These are phyloP conservation scores for Mallotus villosus DNA, from an alignment of 2,797 vertebrate species.

Conservation along the genomic window DNA sequence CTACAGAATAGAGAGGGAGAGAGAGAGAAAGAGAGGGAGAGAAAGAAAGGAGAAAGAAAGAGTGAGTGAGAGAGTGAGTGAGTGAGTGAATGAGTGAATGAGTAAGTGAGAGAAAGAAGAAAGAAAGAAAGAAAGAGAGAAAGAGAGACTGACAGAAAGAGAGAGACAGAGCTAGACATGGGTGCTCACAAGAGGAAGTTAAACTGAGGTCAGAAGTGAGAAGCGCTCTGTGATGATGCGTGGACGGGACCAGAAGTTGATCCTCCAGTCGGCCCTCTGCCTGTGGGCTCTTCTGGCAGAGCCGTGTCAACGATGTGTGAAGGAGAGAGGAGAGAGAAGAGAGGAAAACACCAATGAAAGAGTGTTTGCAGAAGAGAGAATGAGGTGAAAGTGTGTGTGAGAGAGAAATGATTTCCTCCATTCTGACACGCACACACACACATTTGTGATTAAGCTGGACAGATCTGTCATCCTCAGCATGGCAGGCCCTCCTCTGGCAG, in stretches of 20 bases:
- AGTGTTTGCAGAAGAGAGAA: constrained; percentile 35
- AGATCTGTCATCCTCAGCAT: constrained; percentile 67
- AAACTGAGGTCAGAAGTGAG: not conserved
- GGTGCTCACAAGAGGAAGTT: not conserved
- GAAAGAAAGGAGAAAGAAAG: constrained; percentile 36
- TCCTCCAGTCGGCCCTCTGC: not conserved
- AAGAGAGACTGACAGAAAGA: too few relatives aligned
- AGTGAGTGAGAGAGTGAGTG: constrained; percentile 17
- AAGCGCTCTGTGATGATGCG: not conserved
- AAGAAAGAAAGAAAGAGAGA: too few relatives aligned
- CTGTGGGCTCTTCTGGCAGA: not conserved
- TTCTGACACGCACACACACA: constrained; percentile 21
- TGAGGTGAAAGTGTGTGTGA: constrained; percentile 51
- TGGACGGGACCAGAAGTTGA: not conserved
- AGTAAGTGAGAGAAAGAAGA: too few relatives aligned
- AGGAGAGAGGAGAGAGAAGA: constrained; percentile 15
- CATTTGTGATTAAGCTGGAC: constrained; percentile 56
- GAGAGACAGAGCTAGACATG: constrained; percentile 16
- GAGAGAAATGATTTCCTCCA: constrained; percentile 39
- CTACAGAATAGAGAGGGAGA: constrained; percentile 24
- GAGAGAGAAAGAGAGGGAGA: constrained; percentile 30
- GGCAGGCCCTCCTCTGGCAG: constrained; percentile 65
- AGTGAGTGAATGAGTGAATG: too few relatives aligned
- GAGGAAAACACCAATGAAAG: constrained; percentile 29
- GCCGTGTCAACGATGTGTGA: not conserved